phyloP scores from a whole-genome alignment of 1,140 invertebrate genomes.

The Oscheius sp. region DNA sequence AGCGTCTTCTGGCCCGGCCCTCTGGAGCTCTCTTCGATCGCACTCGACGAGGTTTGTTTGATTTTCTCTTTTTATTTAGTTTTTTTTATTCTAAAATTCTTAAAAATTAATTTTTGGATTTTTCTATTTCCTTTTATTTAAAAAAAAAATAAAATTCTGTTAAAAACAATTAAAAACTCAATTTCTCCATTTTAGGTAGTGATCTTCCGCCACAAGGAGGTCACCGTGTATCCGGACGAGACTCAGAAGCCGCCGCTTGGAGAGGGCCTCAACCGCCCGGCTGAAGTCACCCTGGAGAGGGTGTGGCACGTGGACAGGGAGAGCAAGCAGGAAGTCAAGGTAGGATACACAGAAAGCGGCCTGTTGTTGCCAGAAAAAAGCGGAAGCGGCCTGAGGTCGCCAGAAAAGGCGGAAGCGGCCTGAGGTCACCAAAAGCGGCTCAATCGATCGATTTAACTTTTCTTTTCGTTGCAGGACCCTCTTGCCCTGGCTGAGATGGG shows the following conservation, averaged over 20 bases:
- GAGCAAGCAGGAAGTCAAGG: conserved; percentile 75
- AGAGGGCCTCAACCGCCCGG: conserved; percentile 81
- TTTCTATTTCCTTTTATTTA: not conserved
- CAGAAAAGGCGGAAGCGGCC: too few species aligned
- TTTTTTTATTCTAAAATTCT: not conserved
- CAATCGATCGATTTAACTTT: not conserved
- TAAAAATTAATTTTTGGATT: not conserved
- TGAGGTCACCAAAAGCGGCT: too few species aligned
- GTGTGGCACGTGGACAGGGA: conserved; percentile 91
- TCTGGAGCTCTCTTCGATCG: conserved; percentile 44
- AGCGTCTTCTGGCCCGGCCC: conserved; percentile 77
- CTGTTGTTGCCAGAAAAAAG: too few species aligned
- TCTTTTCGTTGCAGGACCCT: conserved; percentile 65
- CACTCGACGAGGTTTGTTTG: conserved; percentile 45
- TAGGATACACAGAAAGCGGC: not conserved
- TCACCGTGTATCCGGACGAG: conserved; percentile 66
- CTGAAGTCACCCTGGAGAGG: conserved; percentile 83
- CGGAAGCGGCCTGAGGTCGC: too few species aligned
- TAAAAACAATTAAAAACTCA: not conserved
- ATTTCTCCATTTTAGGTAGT: conserved; percentile 60
- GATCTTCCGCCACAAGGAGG: conserved; percentile 69
- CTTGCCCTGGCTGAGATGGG: conserved; percentile 76
- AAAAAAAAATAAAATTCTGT: not conserved
- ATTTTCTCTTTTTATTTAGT: not conserved
- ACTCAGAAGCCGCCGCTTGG: conserved; percentile 74